Evolutionary conservation across 2,888 invertebrate genomes (phyloP).

Genomic region (Chaetogeoica ovagalla): DNA sequence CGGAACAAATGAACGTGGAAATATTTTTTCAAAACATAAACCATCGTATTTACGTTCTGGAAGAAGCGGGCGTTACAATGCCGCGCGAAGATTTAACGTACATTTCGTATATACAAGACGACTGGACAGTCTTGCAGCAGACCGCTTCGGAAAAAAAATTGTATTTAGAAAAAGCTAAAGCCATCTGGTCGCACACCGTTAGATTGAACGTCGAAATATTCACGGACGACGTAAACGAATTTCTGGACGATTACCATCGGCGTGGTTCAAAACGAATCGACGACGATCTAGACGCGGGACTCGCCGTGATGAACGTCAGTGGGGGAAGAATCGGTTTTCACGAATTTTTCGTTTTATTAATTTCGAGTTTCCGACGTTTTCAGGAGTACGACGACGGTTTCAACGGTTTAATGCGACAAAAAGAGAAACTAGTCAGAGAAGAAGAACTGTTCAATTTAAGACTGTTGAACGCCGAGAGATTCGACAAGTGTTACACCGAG

Average conservation of each 20-base stretch:
- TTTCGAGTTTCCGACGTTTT: background rate
- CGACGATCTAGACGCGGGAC: conserved; percentile 29
- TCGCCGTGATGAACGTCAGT: conserved; percentile 31
- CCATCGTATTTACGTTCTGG: conserved; percentile 31
- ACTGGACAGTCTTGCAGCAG: conserved; percentile 29
- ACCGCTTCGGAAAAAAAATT: conserved; percentile 20
- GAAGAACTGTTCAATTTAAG: conserved; percentile 38
- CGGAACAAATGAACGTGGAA: conserved; percentile 37
- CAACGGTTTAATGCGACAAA: conserved; percentile 12
- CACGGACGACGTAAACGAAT: background rate
- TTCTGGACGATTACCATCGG: conserved; percentile 21
- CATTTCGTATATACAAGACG: conserved; percentile 12
- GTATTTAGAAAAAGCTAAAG: conserved; percentile 30
- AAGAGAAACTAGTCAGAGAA: conserved; percentile 6
- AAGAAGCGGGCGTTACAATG: conserved; percentile 29
- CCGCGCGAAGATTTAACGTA: background rate
- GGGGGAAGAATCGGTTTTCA: too few species aligned
- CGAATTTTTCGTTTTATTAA: too few species aligned
- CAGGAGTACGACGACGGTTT: conserved; percentile 17
- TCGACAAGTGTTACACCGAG: conserved; percentile 25
- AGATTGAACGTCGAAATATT: conserved; percentile 15
- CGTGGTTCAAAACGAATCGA: conserved; percentile 13
- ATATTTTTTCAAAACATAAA: conserved; percentile 45
- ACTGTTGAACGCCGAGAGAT: conserved; percentile 22
- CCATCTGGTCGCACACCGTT: conserved; percentile 17